These are phyloP conservation scores for Argynnis bischoffii DNA, from an alignment of 2,888 invertebrate species.

Conservation along the genomic window DNA sequence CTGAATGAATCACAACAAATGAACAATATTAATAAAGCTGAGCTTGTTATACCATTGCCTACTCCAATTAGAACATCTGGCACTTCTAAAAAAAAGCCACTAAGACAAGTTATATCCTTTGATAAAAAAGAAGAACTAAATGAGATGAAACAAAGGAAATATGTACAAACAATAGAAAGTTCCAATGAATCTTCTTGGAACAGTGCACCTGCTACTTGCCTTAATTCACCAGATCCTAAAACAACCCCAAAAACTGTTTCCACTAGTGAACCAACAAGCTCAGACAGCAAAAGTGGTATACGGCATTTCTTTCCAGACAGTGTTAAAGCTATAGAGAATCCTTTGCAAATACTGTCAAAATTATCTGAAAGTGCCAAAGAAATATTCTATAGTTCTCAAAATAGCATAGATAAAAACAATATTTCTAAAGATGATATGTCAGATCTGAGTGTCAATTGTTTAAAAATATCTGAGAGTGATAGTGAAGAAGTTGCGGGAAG, in stretches of 20 bases:
- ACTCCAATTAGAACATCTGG: constrained; percentile 79
- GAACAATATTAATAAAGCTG: constrained; percentile 74
- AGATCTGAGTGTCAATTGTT: constrained; percentile 70
- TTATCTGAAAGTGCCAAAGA: constrained; percentile 78
- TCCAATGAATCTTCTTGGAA: constrained; percentile 63
- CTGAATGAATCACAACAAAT: constrained; percentile 84
- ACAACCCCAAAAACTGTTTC: constrained; percentile 58
- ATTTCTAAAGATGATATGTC: constrained; percentile 67
- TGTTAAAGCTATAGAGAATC: constrained; percentile 72
- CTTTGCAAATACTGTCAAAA: constrained; percentile 73
- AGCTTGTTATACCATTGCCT: constrained; percentile 88
- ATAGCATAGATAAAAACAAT: constrained; percentile 69
- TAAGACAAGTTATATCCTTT: constrained; percentile 78
- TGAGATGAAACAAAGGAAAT: constrained; percentile 48
- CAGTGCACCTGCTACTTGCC: constrained; percentile 84
- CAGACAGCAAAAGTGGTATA: constrained; percentile 65
- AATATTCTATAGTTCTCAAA: constrained; percentile 72
- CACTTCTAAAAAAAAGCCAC: constrained; percentile 69
- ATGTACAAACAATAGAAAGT: constrained; percentile 45
- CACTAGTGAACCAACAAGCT: constrained; percentile 73
- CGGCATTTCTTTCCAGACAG: constrained; percentile 77
- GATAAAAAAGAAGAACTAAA: constrained; percentile 67
- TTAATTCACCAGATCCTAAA: constrained; percentile 82
- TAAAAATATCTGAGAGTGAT: constrained; percentile 76
- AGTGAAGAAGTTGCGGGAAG: constrained; percentile 75